These are phyloP conservation scores for Sinocyclocheilus rhinocerous DNA, from an alignment of 2,113 vertebrate species.

Conservation along the genomic window DNA sequence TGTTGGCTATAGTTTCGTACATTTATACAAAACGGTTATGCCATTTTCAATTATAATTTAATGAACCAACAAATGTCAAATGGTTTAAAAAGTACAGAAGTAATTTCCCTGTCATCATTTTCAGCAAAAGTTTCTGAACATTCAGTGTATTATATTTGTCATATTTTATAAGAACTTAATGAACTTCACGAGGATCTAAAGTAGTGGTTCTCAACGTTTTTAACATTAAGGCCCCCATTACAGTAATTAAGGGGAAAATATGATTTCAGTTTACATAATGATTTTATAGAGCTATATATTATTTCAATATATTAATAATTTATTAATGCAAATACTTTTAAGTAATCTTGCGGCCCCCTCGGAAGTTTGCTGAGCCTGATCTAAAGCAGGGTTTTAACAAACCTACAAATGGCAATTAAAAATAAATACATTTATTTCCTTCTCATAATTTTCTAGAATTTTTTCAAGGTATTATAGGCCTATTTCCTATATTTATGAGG, in stretches of 20 bases:
- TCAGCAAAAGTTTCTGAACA: neutral
- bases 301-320: neutral
- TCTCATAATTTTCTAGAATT: neutral
- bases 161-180: neutral
- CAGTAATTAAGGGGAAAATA: too few relatives aligned
- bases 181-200: neutral
- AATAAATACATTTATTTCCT: neutral
- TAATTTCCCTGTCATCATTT: neutral
- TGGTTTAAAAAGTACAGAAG: neutral
- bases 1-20: neutral
- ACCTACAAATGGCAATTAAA: neutral
- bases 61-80: neutral
- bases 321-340: neutral
- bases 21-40: neutral
- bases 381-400: neutral
- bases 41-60: neutral
- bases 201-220: too few relatives aligned
- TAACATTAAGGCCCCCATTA: too few relatives aligned
- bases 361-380: too few relatives aligned
- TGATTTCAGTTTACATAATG: too few relatives aligned
- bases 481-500: too few relatives aligned
- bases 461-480: too few relatives aligned
- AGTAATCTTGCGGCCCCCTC: neutral
- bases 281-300: neutral
- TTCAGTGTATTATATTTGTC: neutral